Conservation (phyloP, 2,797 vertebrate genomes). For the Periparus ater region DNA sequence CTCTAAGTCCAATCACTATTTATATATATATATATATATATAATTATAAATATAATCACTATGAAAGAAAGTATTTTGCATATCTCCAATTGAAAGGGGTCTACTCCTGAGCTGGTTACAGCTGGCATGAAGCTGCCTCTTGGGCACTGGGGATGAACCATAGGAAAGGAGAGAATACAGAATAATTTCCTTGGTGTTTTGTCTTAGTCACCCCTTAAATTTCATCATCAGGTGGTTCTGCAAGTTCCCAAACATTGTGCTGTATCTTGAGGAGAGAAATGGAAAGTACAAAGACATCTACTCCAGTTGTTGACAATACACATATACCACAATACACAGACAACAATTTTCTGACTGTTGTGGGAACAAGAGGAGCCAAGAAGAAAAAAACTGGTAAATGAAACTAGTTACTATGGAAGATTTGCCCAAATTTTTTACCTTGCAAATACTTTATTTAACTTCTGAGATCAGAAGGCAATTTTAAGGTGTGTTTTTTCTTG, state of each 20-base stretch:
- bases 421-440: not conserved
- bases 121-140: not conserved
- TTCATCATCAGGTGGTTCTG: not conserved
- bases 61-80: not conserved
- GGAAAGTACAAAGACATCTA: not conserved
- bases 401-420: not conserved
- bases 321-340: not conserved
- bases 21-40: too few species aligned
- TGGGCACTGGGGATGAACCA: not conserved
- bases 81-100: not conserved
- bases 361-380: not conserved
- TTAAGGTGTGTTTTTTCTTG: not conserved
- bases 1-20: not conserved
- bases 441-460: not conserved
- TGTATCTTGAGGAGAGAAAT: not conserved
- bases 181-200: not conserved
- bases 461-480: not conserved
- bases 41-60: too few species aligned
- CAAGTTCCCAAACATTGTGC: not conserved
- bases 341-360: not conserved
- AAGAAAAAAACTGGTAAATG: not conserved
- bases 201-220: not conserved
- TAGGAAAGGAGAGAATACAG: not conserved
- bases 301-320: not conserved
- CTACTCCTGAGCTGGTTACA: not conserved